phyloP scores from a whole-genome alignment of 2,113 vertebrate species.

The Brachyhypopomus occidentalis region DNA sequence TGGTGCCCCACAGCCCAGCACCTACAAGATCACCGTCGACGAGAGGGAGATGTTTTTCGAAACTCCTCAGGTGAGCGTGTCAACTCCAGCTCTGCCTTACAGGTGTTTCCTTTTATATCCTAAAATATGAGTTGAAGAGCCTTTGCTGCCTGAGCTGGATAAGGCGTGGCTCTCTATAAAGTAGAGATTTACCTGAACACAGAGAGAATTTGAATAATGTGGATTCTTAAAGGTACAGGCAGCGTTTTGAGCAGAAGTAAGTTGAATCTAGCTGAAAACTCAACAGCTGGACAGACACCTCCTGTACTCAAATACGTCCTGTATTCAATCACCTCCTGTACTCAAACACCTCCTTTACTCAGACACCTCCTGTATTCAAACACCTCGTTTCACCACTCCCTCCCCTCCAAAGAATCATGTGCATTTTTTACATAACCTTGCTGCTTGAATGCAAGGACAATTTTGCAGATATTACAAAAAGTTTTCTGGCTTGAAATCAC shows the following conservation, averaged over 20 bases:
- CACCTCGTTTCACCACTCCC: no score
- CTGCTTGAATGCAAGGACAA: no score
- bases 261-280: background rate
- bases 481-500: no score
- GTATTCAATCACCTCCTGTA: no score
- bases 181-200: background rate
- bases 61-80: constrained; percentile 79
- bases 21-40: constrained; percentile 92
- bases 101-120: background rate
- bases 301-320: no score
- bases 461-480: no score
- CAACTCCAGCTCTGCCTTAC: background rate
- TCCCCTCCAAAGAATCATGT: no score
- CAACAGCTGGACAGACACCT: background rate
- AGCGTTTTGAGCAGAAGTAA: background rate
- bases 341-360: no score
- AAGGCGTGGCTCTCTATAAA: background rate
- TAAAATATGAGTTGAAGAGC: no score
- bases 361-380: background rate
- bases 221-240: background rate
- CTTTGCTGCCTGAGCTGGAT: no score
- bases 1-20: constrained; percentile 86
- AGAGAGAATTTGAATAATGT: background rate
- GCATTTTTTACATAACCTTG: no score
- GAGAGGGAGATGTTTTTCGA: constrained; percentile 94